These are phyloP conservation scores for Diprion similis DNA, from an alignment of 1,140 invertebrate genomes.

Conservation along the genomic window DNA sequence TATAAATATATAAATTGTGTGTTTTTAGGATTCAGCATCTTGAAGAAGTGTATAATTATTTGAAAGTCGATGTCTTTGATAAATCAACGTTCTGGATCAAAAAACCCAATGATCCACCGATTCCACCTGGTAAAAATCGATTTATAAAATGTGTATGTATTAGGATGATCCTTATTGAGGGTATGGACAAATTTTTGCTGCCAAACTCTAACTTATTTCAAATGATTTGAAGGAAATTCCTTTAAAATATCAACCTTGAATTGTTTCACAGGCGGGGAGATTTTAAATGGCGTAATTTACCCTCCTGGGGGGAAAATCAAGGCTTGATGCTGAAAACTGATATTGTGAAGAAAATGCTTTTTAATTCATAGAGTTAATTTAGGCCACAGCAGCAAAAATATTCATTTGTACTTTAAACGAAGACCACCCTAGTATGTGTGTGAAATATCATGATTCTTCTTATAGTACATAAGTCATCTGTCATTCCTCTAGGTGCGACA, in stretches of 20 bases:
- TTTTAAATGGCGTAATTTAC: too few relatives aligned
- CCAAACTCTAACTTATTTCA: neutral
- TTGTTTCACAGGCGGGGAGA: too few relatives aligned
- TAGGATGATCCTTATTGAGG: neutral
- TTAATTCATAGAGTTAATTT: too few relatives aligned
- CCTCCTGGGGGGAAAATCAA: too few relatives aligned
- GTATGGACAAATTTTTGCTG: neutral
- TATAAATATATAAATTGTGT: slow-evolving; percentile 13
- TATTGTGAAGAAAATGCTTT: too few relatives aligned
- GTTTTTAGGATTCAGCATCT: slow-evolving; percentile 39
- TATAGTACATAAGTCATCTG: neutral
- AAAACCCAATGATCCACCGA: slow-evolving; percentile 67
- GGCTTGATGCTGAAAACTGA: too few relatives aligned
- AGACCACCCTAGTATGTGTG: neutral
- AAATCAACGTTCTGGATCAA: slow-evolving; percentile 41
- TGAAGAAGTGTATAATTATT: slow-evolving; percentile 31
- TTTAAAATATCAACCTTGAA: too few relatives aligned
- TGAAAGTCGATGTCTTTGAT: slow-evolving; percentile 29
- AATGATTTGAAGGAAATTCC: slow-evolving; percentile 9
- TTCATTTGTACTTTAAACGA: too few relatives aligned
- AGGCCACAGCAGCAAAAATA: too few relatives aligned
- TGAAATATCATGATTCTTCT: too few relatives aligned
- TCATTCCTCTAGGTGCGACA: slow-evolving; percentile 64
- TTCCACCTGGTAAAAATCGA: slow-evolving; percentile 64
- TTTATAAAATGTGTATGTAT: slow-evolving; percentile 4